Conservation (phyloP, 2,888 invertebrate genomes). For the Eilema caniola region DNA sequence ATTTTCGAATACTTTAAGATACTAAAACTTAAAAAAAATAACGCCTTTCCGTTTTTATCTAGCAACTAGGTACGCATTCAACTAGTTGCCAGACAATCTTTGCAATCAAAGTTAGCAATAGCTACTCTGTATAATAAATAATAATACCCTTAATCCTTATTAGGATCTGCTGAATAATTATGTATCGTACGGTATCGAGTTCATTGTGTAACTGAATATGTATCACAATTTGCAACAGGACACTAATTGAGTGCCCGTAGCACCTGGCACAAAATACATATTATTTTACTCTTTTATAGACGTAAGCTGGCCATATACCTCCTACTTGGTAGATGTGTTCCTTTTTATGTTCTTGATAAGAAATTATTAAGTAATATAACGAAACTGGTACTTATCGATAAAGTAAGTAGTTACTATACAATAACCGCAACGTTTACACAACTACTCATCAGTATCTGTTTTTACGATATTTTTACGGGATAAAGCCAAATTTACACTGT, state of each 20-base stretch:
- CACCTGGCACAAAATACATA: constrained; percentile 51
- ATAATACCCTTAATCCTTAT: constrained; percentile 25
- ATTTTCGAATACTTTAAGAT: too few relatives aligned
- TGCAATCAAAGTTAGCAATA: constrained; percentile 18
- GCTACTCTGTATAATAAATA: constrained; percentile 26
- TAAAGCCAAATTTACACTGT: neutral
- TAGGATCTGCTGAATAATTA: constrained; percentile 39
- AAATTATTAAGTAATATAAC: neutral
- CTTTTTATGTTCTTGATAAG: neutral
- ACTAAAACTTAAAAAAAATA: too few relatives aligned
- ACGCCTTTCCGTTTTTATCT: constrained; percentile 16
- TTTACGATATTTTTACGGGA: neutral
- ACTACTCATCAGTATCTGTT: neutral
- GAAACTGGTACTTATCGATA: neutral
- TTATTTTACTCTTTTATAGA: constrained; percentile 46
- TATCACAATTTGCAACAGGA: constrained; percentile 51
- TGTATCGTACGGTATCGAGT: constrained; percentile 40
- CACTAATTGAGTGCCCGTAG: constrained; percentile 48
- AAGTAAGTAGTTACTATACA: neutral
- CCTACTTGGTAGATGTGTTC: constrained; percentile 35
- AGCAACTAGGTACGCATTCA: constrained; percentile 24
- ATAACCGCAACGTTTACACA: neutral
- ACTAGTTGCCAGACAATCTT: constrained; percentile 22
- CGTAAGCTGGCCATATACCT: constrained; percentile 31
- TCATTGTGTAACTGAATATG: constrained; percentile 49